Conservation (phyloP, 1,140 invertebrate genomes). For the Armadillidium nasatum region DNA sequence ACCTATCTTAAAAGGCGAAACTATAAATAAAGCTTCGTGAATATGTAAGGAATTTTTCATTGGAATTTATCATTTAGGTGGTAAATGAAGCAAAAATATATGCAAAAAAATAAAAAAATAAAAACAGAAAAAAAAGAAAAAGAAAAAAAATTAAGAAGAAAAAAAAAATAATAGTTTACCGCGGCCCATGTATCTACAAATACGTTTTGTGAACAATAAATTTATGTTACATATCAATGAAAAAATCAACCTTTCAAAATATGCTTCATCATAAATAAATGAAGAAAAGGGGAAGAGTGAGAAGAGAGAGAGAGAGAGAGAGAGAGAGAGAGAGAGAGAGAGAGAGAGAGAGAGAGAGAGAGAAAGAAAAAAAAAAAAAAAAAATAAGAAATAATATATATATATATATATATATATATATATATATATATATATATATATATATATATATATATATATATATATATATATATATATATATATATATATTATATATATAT, state of each 20-base stretch:
- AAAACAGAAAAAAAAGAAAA: too few species aligned
- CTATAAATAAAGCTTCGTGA: too few species aligned
- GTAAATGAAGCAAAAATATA: slow-evolving; percentile 7
- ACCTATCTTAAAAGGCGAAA: too few species aligned
- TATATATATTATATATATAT: too few species aligned
- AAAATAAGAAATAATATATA: not conserved
- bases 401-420: not conserved
- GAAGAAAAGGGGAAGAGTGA: too few species aligned
- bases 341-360: too few species aligned
- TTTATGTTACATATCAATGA: slow-evolving; percentile 2
- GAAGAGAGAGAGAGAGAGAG: too few species aligned
- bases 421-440: slow-evolving; percentile 10
- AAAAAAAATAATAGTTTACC: not conserved
- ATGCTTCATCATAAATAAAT: not conserved
- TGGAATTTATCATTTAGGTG: not conserved
- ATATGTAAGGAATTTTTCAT: not conserved
- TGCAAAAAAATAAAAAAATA: not conserved
- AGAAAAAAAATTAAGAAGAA: too few species aligned
- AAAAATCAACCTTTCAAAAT: slow-evolving; percentile 12
- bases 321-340: too few species aligned
- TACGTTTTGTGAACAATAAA: not conserved
- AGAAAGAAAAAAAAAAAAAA: not conserved
- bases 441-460: slow-evolving; percentile 6
- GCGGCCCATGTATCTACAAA: not conserved
- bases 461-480: too few species aligned